A percentile compares a stretch with the other conserved stretches of the same genome.
Evolutionary conservation across 2,113 vertebrate genomes (phyloP).

Genomic region (Gallinago media): DNA sequence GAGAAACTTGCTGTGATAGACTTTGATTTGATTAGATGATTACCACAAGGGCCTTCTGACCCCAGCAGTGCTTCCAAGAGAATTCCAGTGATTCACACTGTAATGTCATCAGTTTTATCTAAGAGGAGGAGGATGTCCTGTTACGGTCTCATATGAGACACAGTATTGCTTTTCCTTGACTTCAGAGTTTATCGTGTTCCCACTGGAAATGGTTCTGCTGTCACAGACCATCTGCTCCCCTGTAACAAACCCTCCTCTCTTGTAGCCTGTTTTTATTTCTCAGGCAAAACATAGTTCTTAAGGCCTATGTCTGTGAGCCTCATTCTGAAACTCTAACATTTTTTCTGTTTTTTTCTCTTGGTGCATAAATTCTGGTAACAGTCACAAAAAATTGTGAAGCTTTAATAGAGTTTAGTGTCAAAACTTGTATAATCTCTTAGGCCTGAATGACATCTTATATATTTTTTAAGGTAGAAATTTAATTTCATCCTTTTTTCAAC

Average conservation of each 20-base stretch:
- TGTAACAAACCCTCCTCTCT: neutral
- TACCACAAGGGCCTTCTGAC: neutral
- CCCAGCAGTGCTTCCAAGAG: neutral
- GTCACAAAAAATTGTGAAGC: neutral
- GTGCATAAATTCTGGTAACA: neutral
- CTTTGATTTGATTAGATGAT: neutral
- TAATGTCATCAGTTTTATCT: neutral
- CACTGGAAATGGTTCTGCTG: neutral
- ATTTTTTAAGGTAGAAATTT: neutral
- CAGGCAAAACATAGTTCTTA: neutral
- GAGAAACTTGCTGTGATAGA: neutral
- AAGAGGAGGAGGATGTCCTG: neutral
- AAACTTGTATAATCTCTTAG: neutral
- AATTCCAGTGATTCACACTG: neutral
- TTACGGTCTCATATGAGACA: neutral
- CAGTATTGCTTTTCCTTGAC: neutral
- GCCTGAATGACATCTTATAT: neutral
- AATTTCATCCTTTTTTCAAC: neutral
- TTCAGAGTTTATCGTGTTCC: neutral
- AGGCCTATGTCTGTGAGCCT: neutral
- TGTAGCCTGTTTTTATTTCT: neutral
- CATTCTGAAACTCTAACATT: neutral
- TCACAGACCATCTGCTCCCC: neutral
- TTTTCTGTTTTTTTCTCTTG: neutral
- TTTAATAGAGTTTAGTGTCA: neutral